A percentile compares a stretch with the other conserved stretches of the same genome.
phyloP scores from a whole-genome alignment of 2,888 invertebrate species.

The Vanessa cardui region DNA sequence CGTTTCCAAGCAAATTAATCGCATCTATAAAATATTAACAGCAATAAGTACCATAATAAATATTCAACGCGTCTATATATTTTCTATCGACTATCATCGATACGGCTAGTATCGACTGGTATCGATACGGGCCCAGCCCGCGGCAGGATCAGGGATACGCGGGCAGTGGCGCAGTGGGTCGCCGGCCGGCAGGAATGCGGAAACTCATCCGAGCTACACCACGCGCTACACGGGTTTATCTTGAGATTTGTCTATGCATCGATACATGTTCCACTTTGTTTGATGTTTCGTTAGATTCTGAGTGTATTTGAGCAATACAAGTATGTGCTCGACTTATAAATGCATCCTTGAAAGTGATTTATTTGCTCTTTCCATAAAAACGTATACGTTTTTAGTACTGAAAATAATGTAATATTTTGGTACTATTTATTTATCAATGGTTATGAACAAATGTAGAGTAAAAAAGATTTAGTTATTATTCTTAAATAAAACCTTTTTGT shows the following conservation, averaged over 20 bases:
- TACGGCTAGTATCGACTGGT: conserved; percentile 6
- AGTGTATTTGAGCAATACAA: background rate
- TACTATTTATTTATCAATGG: too few species aligned
- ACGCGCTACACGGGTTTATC: conserved; percentile 52
- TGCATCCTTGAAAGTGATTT: too few species aligned
- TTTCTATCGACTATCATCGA: conserved; percentile 11
- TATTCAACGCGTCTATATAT: background rate
- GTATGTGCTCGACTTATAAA: too few species aligned
- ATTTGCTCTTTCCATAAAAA: too few species aligned
- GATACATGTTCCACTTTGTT: conserved; percentile 2
- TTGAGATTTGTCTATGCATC: conserved; percentile 27
- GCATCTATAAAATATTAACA: background rate
- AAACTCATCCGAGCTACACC: conserved; percentile 60
- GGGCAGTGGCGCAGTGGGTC: conserved; percentile 80
- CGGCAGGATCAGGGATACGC: conserved; percentile 78
- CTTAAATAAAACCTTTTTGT: background rate
- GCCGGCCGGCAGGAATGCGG: conserved; percentile 78
- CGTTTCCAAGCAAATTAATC: too few species aligned
- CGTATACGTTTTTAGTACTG: too few species aligned
- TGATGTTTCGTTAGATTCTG: background rate
- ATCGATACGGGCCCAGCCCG: conserved; percentile 50
- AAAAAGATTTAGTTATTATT: background rate
- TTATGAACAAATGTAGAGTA: too few species aligned
- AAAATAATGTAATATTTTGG: too few species aligned
- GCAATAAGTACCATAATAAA: too few species aligned